Conservation (phyloP, 35 echinoderm and acorn worm species). For the Eucidaris tribuloides region DNA sequence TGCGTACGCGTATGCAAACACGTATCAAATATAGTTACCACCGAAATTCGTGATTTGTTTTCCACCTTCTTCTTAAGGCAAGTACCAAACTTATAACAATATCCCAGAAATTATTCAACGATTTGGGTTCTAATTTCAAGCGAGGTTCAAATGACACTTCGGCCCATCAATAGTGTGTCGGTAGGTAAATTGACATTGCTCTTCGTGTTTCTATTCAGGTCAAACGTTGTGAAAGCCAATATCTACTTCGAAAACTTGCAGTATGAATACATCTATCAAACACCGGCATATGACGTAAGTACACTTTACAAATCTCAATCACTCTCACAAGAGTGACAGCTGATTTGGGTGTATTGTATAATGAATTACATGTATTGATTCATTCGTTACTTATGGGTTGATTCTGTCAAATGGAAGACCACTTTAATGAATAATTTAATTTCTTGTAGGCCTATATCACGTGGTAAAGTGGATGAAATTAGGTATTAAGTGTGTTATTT, state of each 20-base stretch:
- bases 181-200: neutral
- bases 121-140: neutral
- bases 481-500: too few species aligned
- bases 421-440: too few species aligned
- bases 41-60: neutral
- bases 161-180: neutral
- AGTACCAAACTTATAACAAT: neutral
- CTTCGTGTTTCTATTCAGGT: conserved; percentile 1
- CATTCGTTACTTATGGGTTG: too few species aligned
- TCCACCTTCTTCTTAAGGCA: neutral
- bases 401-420: too few species aligned
- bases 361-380: too few species aligned
- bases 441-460: too few species aligned
- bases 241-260: conserved; percentile 49
- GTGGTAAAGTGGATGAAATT: too few species aligned
- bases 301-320: too few species aligned
- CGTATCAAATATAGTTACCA: too few species aligned
- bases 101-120: neutral
- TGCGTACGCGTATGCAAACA: too few species aligned
- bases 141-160: neutral
- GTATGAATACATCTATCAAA: conserved; percentile 54
- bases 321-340: too few species aligned
- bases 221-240: conserved; percentile 54
- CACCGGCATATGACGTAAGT: conserved; percentile 47
- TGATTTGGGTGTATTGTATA: too few species aligned